phyloP scores from a whole-genome alignment of 2,113 vertebrate species.

The Istiophorus platypterus region DNA sequence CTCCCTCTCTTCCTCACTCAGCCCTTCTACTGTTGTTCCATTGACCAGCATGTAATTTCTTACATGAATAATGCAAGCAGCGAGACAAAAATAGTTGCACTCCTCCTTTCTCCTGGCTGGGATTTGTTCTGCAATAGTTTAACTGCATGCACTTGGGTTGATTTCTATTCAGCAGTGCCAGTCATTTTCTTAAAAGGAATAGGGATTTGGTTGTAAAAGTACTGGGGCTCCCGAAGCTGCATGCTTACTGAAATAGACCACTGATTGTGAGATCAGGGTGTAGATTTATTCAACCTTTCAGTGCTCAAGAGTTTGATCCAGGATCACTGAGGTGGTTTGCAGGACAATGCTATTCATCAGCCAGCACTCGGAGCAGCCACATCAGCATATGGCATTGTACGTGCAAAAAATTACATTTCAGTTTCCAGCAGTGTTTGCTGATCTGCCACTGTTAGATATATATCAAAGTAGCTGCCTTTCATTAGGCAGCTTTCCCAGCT shows the following conservation, averaged over 20 bases:
- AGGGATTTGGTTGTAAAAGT: conserved; percentile 54
- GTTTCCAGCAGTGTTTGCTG: conserved; percentile 37
- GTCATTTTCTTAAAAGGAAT: conserved; percentile 65
- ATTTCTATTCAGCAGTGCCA: conserved; percentile 57
- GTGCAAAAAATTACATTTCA: conserved; percentile 8
- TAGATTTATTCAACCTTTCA: conserved; percentile 61
- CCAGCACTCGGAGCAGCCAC: conserved; percentile 28
- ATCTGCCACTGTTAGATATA: conserved; percentile 9
- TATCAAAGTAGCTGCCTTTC: neutral
- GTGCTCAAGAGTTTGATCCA: conserved; percentile 36
- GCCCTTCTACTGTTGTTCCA: conserved; percentile 67
- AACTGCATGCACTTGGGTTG: conserved; percentile 44
- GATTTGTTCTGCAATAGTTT: conserved; percentile 72
- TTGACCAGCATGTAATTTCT: conserved; percentile 73
- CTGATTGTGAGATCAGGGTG: conserved; percentile 62
- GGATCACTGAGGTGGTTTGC: conserved; percentile 57
- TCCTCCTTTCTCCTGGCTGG: conserved; percentile 48
- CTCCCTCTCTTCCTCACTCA: conserved; percentile 53
- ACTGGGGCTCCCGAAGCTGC: conserved; percentile 41
- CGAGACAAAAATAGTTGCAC: conserved; percentile 73
- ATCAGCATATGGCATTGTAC: conserved; percentile 37
- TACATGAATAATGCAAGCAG: conserved; percentile 80
- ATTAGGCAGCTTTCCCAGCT: neutral
- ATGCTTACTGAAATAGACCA: conserved; percentile 52
- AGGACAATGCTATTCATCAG: conserved; percentile 55